Percentiles rank a stretch among this genome's conserved stretches.
These are phyloP conservation scores for Epinotia brunnichana DNA, from an alignment of 2,888 invertebrate species.

Conservation along the genomic window DNA sequence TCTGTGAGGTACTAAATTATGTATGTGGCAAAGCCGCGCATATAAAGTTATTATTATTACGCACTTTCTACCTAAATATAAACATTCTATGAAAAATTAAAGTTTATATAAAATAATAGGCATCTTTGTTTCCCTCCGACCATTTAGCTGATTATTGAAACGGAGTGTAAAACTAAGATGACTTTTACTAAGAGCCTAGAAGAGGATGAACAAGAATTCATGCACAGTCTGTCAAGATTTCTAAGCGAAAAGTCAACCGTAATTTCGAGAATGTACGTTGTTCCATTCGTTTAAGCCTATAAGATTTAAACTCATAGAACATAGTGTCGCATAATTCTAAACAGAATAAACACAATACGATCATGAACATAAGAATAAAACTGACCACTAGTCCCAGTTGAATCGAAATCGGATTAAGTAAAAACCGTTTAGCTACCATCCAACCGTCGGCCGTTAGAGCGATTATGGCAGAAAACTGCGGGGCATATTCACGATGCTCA, in stretches of 20 bases:
- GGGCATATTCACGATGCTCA: constrained; percentile 37
- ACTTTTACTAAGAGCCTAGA: not conserved
- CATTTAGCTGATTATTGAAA: not conserved
- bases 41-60: not conserved
- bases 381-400: constrained; percentile 13
- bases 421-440: constrained; percentile 37
- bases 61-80: not conserved
- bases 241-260: too few species aligned
- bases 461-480: constrained; percentile 49
- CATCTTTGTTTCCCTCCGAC: not conserved
- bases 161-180: not conserved
- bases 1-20: not conserved
- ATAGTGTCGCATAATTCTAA: not conserved
- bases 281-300: too few species aligned
- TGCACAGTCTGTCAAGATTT: not conserved
- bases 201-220: too few species aligned
- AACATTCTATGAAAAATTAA: not conserved
- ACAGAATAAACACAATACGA: not conserved
- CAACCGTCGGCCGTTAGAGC: constrained; percentile 43
- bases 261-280: too few species aligned
- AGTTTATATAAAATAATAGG: not conserved
- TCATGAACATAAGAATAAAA: not conserved
- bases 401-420: constrained; percentile 37
- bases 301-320: too few species aligned
- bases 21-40: not conserved